phyloP scores from a whole-genome alignment of 2,888 invertebrate genomes.

The Himalopsyche kuldschensis region DNA sequence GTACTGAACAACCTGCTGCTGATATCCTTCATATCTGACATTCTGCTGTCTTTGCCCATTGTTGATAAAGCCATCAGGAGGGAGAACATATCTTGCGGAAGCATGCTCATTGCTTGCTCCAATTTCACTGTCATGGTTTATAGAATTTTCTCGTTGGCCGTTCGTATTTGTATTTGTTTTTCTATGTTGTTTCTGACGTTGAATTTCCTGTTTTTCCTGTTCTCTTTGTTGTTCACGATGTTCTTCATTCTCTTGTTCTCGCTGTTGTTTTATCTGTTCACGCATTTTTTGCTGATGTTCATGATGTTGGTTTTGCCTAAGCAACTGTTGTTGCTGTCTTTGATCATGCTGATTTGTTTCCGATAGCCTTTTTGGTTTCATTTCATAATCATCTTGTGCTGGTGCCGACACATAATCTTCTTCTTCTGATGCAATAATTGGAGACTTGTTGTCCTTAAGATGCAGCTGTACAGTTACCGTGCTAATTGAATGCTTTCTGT shows the following conservation, averaged over 20 bases:
- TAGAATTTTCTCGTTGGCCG: not conserved
- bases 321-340: not conserved
- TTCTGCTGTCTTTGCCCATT: conserved; percentile 41
- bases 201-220: not conserved
- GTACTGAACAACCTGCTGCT: conserved; percentile 14
- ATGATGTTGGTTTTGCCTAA: not conserved
- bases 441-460: conserved; percentile 43
- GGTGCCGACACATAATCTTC: conserved; percentile 11
- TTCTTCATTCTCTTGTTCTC: conserved; percentile 33
- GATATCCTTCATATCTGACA: not conserved
- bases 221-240: conserved; percentile 40
- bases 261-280: not conserved
- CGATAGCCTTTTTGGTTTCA: not conserved
- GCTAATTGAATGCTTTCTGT: conserved; percentile 47
- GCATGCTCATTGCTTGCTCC: conserved; percentile 59
- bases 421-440: not conserved
- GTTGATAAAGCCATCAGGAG: conserved; percentile 56
- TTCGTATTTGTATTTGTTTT: not conserved
- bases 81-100: conserved; percentile 55
- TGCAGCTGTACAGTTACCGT: conserved; percentile 50
- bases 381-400: conserved; percentile 5
- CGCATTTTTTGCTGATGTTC: not conserved
- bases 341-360: not conserved
- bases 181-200: not conserved
- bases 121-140: conserved; percentile 47